Percentiles rank a stretch among this genome's conserved stretches.
Conservation (phyloP, 92 coral and sea anemone genomes). For the Metridium senile region DNA sequence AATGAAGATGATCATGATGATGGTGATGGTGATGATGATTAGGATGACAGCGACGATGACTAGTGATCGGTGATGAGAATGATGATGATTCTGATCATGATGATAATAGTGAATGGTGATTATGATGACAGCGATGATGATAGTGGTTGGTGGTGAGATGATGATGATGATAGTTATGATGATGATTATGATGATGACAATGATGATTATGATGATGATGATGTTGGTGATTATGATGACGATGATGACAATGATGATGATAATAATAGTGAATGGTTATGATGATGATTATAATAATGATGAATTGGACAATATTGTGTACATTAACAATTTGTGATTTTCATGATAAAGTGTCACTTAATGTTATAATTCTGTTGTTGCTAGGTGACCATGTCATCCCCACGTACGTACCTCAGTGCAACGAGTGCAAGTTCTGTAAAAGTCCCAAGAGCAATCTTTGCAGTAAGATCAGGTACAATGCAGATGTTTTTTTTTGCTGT, state of each 20-base stretch:
- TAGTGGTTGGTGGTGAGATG: not conserved
- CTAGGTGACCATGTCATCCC: conserved; percentile 96
- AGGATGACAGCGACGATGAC: not conserved
- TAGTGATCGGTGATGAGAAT: not conserved
- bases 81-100: not conserved
- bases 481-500: not conserved
- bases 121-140: not conserved
- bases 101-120: not conserved
- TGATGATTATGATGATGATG: not conserved
- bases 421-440: conserved; percentile 93
- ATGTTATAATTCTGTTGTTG: no score
- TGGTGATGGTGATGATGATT: not conserved
- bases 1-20: not conserved
- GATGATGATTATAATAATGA: no score
- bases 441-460: conserved; percentile 94
- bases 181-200: no score
- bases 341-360: no score
- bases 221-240: no score
- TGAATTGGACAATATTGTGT: no score
- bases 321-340: no score
- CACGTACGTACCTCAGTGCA: conserved; percentile 88
- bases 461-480: conserved; percentile 74
- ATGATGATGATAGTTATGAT: no score
- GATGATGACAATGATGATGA: no score
- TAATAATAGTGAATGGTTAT: no score